phyloP scores from a whole-genome alignment of 2,888 invertebrate species.

The Coecobrya sp. region DNA sequence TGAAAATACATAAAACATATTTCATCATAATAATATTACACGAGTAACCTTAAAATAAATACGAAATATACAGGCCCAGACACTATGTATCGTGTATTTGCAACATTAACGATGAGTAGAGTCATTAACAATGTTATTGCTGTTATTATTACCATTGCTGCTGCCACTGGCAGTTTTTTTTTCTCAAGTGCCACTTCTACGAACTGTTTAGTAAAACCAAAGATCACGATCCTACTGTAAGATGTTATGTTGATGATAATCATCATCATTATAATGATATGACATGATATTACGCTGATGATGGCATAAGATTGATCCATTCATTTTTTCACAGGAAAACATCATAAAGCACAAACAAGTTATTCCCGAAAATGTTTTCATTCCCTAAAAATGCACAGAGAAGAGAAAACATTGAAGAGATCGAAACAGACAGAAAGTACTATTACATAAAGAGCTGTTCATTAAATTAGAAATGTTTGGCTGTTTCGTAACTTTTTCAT shows the following conservation, averaged over 20 bases:
- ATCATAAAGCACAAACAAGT: neutral
- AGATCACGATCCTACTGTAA: conserved; percentile 29
- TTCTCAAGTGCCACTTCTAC: conserved; percentile 2
- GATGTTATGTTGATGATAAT: conserved; percentile 1
- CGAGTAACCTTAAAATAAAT: conserved; percentile 22
- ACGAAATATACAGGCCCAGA: no score
- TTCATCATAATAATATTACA: conserved; percentile 27
- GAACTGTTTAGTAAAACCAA: neutral
- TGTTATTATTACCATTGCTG: neutral
- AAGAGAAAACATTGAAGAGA: neutral
- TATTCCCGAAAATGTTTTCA: conserved; percentile 24
- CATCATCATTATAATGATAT: neutral
- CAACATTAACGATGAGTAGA: neutral
- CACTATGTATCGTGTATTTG: conserved; percentile 20
- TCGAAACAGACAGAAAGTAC: neutral
- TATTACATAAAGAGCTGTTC: neutral
- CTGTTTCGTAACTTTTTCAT: conserved; percentile 16
- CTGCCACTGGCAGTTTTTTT: conserved; percentile 33
- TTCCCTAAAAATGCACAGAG: neutral
- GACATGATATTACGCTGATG: neutral
- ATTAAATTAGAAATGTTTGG: conserved; percentile 15
- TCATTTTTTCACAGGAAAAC: conserved; percentile 12
- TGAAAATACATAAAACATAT: conserved; percentile 43
- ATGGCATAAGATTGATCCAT: conserved; percentile 24
- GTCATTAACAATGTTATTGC: conserved; percentile 44